Conservation (phyloP, 2,888 invertebrate species). For the Drosophila recens region DNA sequence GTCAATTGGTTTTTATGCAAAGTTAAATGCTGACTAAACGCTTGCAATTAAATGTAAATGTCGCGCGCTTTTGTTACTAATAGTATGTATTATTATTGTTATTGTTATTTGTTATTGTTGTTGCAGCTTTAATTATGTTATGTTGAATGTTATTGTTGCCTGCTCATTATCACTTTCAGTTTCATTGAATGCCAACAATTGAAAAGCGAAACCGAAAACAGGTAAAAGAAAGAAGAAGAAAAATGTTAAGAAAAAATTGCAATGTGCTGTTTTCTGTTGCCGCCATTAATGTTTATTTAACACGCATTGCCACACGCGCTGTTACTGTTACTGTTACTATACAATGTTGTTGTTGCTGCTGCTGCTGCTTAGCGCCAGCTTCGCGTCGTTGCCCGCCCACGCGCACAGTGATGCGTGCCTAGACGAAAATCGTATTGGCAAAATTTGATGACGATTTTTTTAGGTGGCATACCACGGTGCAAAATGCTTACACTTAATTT, state of each 20-base stretch:
- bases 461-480: conserved; percentile 50
- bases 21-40: conserved; percentile 77
- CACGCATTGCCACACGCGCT: conserved; percentile 76
- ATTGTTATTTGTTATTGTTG: conserved; percentile 30
- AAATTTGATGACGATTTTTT: conserved; percentile 2
- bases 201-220: conserved; percentile 69
- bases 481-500: conserved; percentile 42
- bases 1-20: conserved; percentile 76
- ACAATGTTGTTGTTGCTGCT: conserved; percentile 17
- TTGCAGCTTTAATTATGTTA: conserved; percentile 34
- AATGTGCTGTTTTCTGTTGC: conserved; percentile 52
- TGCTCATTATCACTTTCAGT: conserved; percentile 69
- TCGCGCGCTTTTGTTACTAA: conserved; percentile 52
- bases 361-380: conserved; percentile 30
- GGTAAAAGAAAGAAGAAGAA: conserved; percentile 21
- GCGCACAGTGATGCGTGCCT: conserved; percentile 31
- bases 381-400: conserved; percentile 30
- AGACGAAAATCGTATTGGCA: conserved; percentile 1
- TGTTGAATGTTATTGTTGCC: conserved; percentile 43
- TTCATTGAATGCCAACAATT: conserved; percentile 67
- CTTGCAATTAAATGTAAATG: conserved; percentile 78
- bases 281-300: conserved; percentile 76
- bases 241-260: conserved; percentile 41
- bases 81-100: conserved; percentile 16
- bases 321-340: conserved; percentile 32